Base-by-base conservation (phyloP, 2,113 vertebrate species). In the Prunella himalayana region DNA sequence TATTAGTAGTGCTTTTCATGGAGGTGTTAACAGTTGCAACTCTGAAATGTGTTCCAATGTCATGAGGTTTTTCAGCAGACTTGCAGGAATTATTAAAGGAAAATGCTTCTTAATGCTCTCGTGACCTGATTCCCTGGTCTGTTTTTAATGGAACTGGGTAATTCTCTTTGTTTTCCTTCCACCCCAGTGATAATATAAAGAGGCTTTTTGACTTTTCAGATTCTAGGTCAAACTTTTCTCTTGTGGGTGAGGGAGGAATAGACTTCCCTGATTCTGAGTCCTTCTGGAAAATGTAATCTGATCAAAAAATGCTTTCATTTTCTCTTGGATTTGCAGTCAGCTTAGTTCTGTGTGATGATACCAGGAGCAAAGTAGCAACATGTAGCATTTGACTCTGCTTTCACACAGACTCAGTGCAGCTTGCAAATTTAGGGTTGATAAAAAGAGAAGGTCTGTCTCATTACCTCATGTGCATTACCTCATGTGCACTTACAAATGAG, bases 351-450 rank as follows among this genome's bases (percentile, higher is more conserved):
- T 20, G 27, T 39, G 35, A 35, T 42, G 16, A 28, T 41, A 27
- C 37, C 15, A n/a, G 31, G 14, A 72, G 22, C 39, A 23, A 51
- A 61, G 41, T 3, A 82, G 65, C 39, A 41, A 30, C 4, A 5
- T 24, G 33, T 9, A 28, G 30, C 12, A 5, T 61, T 72, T 61
- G 53, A 49, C 70, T 44, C 20, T 22, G 30, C 47, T 83, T 83
- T 65, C 44, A 41, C 3, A 4, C 3, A 10, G 9, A 9, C 6
- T 10, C 22, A 13, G 33, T 1, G 15, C 1, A 27, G 44, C 12
- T 27, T 61, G 50, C 28, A 41, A 15, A 39, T 13, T 15, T 39
- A 70, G 39, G 25, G 8, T 5, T 41, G 41, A 16, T 17, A 19
- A 45, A 65, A 73, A 53, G 31, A 27, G 18, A 1, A 51, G 11